Evolutionary conservation across 2,113 vertebrate species (phyloP).

Genomic region (Scomber colias): DNA sequence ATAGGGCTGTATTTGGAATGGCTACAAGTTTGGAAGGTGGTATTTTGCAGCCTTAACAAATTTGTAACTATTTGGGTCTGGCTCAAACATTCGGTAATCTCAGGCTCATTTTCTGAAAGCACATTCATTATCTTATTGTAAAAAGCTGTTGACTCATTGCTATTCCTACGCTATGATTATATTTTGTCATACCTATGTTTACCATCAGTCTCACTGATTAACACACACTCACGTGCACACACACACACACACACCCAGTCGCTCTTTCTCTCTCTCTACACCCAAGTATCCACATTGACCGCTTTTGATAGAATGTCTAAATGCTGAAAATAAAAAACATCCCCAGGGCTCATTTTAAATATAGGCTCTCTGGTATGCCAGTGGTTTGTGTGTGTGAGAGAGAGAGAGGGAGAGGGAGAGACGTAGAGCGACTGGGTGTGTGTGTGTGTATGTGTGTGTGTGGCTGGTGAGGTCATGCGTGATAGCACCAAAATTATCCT

Average conservation of each 20-base stretch:
- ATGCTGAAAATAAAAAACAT: constrained; percentile 76
- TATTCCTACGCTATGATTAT: constrained; percentile 50
- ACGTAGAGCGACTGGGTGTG: constrained; percentile 8
- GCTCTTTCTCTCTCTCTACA: constrained; percentile 38
- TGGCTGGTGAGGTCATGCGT: constrained; percentile 59
- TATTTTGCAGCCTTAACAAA: constrained; percentile 80
- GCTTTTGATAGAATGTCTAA: constrained; percentile 76
- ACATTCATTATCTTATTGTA: constrained; percentile 60
- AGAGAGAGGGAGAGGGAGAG: constrained; percentile 25
- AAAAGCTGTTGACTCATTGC: constrained; percentile 64
- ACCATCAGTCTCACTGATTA: constrained; percentile 57
- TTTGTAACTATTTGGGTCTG: constrained; percentile 79
- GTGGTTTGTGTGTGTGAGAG: constrained; percentile 72
- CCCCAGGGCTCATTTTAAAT: constrained; percentile 79
- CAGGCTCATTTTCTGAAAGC: constrained; percentile 57
- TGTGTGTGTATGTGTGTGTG: constrained; percentile 8
- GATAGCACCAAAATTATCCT: constrained; percentile 53
- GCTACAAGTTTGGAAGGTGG: constrained; percentile 76
- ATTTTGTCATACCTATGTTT: constrained; percentile 71
- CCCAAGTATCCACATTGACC: constrained; percentile 66
- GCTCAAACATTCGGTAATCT: constrained; percentile 69
- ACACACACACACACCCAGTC: constrained; percentile 20
- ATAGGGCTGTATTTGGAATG: constrained; percentile 79
- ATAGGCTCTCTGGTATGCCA: constrained; percentile 81
- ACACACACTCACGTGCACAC: constrained; percentile 44